Base-by-base conservation (phyloP, 2,113 vertebrate species). In the Halcyon malimbica region DNA sequence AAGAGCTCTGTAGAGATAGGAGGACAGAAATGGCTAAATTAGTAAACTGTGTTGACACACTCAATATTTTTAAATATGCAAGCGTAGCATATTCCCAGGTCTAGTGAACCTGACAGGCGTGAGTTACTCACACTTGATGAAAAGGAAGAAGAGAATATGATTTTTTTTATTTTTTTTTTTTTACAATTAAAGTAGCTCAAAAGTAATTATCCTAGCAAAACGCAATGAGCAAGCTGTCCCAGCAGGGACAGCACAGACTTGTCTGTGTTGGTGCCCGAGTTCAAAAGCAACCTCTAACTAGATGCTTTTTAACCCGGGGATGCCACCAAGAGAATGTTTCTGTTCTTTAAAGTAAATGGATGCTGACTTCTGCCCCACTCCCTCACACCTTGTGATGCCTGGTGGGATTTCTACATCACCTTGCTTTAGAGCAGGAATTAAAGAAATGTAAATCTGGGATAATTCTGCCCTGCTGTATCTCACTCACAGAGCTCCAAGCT, bases 1-100 rank as follows among this genome's bases (percentile, higher is more conserved):
- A 95, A 89, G 78, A 97, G 85, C 80, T 83, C 71, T 82, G 41
- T 67, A 41, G 91, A 96, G 96, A 96, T 89, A 92, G 20, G 80
- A 65, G 83, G 91, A 92, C 76, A 97, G 92, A 96, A 96, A 95
- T 77, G 89, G 85, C 87, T 96, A 90, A 94, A 97, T 97, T 79
- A 94, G 91, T 94, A 94, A 94, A 92, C 90, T 77, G 41, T 83
- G 89, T 92, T 96, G 92, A 97, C 85, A 93, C 31, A 35, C 35
- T 97, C 79, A 90, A 18, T 97, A 73, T 94, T 91, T 96, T 94
- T 94, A 94, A 95, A 89, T 96, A 70, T 65, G 56, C 80, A n/a
- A 83, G 64, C 80, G 28, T 24, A 79, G 91, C 53, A 42, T 80
- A 93, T 81, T 96, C 69, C 89, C 78, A 94, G 86, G 53, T 83